A percentile compares a stretch with the other conserved stretches of the same genome.
phyloP scores from a whole-genome alignment of 2,113 vertebrate species.

The Muscicapa adusta region DNA sequence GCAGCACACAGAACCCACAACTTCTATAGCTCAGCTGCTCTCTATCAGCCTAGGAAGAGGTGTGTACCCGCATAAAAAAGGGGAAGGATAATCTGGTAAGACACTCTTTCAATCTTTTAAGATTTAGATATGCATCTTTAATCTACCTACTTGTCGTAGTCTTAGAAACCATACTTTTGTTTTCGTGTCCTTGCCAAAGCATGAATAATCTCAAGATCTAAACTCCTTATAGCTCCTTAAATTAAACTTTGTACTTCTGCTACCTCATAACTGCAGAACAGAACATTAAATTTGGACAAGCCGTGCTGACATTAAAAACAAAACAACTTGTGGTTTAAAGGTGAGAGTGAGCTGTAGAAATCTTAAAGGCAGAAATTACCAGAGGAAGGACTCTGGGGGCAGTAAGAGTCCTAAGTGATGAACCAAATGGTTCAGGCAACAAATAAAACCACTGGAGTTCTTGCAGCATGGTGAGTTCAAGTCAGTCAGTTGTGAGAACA shows the following conservation, averaged over 20 bases:
- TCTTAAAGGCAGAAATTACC: background rate
- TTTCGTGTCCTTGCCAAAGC: background rate
- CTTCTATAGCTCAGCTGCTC: background rate
- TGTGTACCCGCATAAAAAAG: background rate
- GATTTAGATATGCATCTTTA: slow-evolving; percentile 7
- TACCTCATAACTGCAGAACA: background rate
- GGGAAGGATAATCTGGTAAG: background rate
- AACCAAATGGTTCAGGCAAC: background rate
- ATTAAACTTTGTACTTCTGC: slow-evolving; percentile 11
- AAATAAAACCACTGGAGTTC: background rate
- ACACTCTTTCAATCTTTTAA: background rate
- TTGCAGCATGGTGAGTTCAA: background rate
- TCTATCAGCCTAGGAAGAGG: background rate
- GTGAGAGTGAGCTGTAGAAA: background rate
- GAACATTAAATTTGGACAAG: background rate
- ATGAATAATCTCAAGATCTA: slow-evolving; percentile 18
- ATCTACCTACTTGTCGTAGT: background rate
- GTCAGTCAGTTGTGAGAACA: background rate
- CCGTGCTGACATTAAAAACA: background rate
- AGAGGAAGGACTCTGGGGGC: background rate
- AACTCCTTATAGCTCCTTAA: background rate
- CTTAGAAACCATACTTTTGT: background rate
- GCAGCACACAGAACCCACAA: background rate
- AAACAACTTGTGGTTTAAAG: background rate
- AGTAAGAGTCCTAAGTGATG: background rate